A percentile compares a stretch with the other conserved stretches of the same genome.
Conservation (phyloP, 2,113 vertebrate genomes). For the Rostratula benghalensis region DNA sequence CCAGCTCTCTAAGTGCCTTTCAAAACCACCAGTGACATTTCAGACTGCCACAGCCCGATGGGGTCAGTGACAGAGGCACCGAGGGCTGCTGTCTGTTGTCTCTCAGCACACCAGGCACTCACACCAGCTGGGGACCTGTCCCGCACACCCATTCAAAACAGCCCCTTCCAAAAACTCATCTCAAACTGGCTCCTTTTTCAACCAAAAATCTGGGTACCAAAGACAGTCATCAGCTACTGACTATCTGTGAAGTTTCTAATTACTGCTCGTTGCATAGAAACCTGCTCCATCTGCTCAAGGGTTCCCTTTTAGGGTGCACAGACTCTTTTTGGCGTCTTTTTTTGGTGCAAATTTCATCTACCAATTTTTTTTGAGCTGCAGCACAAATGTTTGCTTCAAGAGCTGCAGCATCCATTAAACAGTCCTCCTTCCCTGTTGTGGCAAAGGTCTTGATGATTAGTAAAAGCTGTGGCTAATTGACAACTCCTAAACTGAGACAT, state of each 20-base stretch:
- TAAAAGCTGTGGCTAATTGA: conserved; percentile 15
- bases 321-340: not conserved
- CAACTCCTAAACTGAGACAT: not conserved
- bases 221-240: not conserved
- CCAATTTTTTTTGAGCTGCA: not conserved
- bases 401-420: not conserved
- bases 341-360: not conserved
- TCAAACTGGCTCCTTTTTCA: not conserved
- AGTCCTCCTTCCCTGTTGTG: not conserved
- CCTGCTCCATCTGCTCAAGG: conserved; percentile 37
- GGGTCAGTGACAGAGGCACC: not conserved
- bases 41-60: rapidly evolving
- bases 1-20: not conserved
- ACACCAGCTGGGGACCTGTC: not conserved
- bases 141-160: rapidly evolving
- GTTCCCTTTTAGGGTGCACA: not conserved
- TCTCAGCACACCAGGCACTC: rapidly evolving
- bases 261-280: conserved; percentile 13
- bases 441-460: not conserved
- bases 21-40: not conserved
- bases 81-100: rapidly evolving
- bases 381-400: not conserved
- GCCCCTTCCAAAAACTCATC: not conserved
- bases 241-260: not conserved
- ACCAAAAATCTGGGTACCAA: not conserved